A percentile compares a stretch with the other conserved stretches of the same genome.
Conservation (phyloP, 2,888 invertebrate genomes). For the Temnothorax ravouxi region DNA sequence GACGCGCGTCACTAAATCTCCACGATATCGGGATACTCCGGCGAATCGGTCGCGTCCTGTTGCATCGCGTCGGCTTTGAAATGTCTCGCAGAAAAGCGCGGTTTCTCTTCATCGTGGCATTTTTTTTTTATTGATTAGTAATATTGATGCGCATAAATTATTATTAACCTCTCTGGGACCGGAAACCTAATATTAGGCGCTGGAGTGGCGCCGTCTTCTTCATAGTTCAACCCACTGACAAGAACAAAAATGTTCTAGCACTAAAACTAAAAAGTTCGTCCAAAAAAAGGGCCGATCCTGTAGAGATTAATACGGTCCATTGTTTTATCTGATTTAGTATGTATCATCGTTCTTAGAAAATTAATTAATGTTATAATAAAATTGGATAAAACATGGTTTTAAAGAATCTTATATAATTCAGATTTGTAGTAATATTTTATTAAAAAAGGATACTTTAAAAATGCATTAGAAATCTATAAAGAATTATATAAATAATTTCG, state of each 20-base stretch:
- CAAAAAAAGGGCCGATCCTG: too few relatives aligned
- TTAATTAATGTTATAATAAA: background rate
- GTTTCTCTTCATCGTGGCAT: background rate
- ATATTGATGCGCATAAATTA: background rate
- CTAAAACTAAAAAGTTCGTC: too few relatives aligned
- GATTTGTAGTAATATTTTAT: background rate
- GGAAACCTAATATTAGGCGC: too few relatives aligned
- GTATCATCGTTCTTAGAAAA: background rate
- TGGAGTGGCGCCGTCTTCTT: too few relatives aligned
- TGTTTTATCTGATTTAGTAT: background rate
- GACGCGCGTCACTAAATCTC: conserved; percentile 37
- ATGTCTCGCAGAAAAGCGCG: background rate
- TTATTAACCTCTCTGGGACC: background rate
- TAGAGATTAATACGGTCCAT: background rate
- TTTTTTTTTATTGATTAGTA: conserved; percentile 9
- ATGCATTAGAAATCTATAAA: background rate
- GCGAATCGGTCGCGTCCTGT: conserved; percentile 26
- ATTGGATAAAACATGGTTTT: background rate
- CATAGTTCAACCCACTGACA: too few relatives aligned
- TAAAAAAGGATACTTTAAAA: background rate
- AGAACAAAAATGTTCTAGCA: too few relatives aligned
- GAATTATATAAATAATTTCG: background rate
- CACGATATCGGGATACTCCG: conserved; percentile 4
- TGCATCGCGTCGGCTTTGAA: conserved; percentile 22
- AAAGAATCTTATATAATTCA: background rate